These are phyloP conservation scores for Lordiphosa mommai DNA, from an alignment of 1,140 invertebrate species.

Conservation along the genomic window DNA sequence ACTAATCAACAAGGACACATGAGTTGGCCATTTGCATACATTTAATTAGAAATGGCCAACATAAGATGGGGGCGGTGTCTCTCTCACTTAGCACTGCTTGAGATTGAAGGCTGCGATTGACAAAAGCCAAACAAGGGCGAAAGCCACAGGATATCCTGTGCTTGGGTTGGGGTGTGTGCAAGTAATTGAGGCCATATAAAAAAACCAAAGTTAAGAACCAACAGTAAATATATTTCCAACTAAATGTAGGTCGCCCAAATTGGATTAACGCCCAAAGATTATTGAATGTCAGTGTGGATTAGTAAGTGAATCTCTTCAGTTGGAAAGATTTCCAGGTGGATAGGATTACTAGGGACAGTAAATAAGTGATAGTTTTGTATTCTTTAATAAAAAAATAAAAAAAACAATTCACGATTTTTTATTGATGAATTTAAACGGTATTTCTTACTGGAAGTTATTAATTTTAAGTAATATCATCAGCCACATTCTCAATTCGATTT, in stretches of 20 bases:
- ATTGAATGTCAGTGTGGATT: slow-evolving; percentile 17
- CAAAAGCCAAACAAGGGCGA: slow-evolving; percentile 10
- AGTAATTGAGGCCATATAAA: not conserved
- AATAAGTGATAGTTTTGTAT: no score
- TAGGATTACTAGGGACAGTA: no score
- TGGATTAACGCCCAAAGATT: slow-evolving; percentile 19
- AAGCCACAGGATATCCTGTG: slow-evolving; percentile 6
- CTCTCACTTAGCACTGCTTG: not conserved
- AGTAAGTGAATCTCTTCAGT: slow-evolving; percentile 1
- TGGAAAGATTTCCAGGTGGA: not conserved
- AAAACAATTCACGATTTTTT: no score
- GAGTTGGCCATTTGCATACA: slow-evolving; percentile 43
- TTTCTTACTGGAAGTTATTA: no score
- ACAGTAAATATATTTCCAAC: no score
- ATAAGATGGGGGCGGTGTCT: slow-evolving; percentile 2
- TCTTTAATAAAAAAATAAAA: no score
- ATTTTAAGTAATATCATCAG: no score
- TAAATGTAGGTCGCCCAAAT: slow-evolving; percentile 28
- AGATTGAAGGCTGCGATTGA: slow-evolving; percentile 31
- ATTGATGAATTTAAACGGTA: no score
- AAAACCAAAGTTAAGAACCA: no score
- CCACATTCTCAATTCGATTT: no score
- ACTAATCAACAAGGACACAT: slow-evolving; percentile 23
- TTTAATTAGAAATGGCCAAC: slow-evolving; percentile 35
- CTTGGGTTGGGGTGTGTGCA: slow-evolving; percentile 9